Percentiles rank a stretch among this genome's conserved stretches.
These are phyloP conservation scores for Penaeus vannamei DNA, from an alignment of 1,140 invertebrate species.

Conservation along the genomic window DNA sequence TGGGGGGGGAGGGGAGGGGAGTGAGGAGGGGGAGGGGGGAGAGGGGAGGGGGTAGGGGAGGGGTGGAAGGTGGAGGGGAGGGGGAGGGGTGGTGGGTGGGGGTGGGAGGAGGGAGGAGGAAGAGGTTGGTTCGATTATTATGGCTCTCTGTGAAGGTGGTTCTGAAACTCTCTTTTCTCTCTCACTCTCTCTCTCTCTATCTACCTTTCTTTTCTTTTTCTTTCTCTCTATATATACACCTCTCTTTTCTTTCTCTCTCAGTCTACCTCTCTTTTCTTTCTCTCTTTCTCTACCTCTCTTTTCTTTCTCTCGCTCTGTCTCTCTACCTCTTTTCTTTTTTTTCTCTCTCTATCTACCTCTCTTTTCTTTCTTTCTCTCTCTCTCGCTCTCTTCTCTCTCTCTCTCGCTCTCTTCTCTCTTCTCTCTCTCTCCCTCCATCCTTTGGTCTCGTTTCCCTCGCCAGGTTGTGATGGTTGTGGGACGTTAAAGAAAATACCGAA, in stretches of 20 bases:
- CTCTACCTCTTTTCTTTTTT: conserved; percentile 4
- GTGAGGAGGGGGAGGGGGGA: background rate
- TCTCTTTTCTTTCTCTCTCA: background rate
- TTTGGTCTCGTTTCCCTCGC: too few relatives aligned
- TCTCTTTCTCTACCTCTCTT: background rate
- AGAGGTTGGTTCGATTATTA: background rate
- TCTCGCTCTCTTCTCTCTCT: conserved; percentile 1
- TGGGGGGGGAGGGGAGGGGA: background rate
- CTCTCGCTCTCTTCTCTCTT: conserved; percentile 16
- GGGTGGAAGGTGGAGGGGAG: background rate
- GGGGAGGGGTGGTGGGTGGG: background rate
- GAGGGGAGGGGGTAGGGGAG: background rate
- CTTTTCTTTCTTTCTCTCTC: too few relatives aligned
- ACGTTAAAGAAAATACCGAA: too few relatives aligned
- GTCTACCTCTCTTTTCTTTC: too few relatives aligned
- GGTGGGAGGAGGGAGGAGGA: conserved; percentile 2
- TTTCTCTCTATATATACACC: background rate
- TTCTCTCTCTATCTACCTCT: background rate
- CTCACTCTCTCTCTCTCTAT: conserved; percentile 37
- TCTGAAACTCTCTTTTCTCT: background rate
- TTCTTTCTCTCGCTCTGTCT: conserved; percentile 3
- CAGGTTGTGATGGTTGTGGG: too few relatives aligned
- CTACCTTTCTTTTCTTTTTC: conserved; percentile 10
- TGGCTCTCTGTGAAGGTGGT: background rate
- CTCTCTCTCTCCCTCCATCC: background rate